phyloP scores from a whole-genome alignment of 2,113 vertebrate species.

The Onychostoma macrolepis region DNA sequence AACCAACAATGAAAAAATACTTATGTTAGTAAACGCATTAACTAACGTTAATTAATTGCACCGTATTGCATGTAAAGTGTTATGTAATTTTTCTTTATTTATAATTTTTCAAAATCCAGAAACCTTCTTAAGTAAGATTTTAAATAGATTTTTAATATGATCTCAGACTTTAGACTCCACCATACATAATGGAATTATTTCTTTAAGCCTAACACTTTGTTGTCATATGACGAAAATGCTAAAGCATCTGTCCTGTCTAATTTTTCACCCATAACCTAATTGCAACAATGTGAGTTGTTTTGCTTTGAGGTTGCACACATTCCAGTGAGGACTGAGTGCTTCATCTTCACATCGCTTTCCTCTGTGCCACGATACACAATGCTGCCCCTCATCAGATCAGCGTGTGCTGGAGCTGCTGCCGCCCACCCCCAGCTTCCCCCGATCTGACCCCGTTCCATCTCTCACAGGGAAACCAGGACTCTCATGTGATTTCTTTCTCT shows the following conservation, averaged over 20 bases:
- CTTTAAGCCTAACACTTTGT: background rate
- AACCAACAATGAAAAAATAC: background rate
- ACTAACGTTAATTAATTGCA: background rate
- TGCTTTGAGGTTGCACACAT: conserved; percentile 28
- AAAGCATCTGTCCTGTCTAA: background rate
- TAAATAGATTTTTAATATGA: background rate
- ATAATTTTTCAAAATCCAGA: background rate
- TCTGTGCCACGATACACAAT: background rate
- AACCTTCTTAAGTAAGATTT: background rate
- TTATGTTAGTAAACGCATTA: background rate
- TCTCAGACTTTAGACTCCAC: background rate
- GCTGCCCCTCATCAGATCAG: conserved; percentile 42
- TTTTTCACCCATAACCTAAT: background rate
- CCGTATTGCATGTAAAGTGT: background rate
- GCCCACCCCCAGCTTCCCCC: conserved; percentile 23
- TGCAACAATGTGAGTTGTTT: conserved; percentile 12
- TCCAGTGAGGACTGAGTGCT: background rate
- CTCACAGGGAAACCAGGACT: conserved; percentile 24
- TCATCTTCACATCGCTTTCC: background rate
- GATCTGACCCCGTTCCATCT: conserved; percentile 40
- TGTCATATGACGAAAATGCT: background rate
- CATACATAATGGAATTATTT: background rate
- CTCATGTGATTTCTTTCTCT: conserved; percentile 38
- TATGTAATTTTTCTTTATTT: background rate
- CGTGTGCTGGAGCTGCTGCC: background rate